Conservation (phyloP, 2,888 invertebrate species). For the Furcula furcula region DNA sequence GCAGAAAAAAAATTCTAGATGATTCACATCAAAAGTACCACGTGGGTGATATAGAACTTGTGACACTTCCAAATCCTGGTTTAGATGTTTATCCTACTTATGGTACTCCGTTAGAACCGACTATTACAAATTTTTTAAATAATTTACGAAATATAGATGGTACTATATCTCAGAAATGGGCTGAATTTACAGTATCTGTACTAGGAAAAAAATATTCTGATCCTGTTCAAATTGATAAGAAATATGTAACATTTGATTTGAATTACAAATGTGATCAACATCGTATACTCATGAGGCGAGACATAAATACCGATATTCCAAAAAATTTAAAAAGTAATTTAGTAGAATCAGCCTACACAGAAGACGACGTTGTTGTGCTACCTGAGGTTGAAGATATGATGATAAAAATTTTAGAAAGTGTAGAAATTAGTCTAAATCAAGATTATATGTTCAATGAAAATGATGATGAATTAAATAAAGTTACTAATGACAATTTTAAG, state of each 20-base stretch:
- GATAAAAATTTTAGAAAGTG: conserved; percentile 79
- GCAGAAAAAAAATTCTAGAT: conserved; percentile 69
- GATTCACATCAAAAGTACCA: conserved; percentile 64
- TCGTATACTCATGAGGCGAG: conserved; percentile 74
- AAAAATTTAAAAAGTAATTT: conserved; percentile 1
- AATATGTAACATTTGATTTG: conserved; percentile 77
- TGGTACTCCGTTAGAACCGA: conserved; percentile 67
- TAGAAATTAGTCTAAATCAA: conserved; percentile 82
- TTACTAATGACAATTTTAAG: conserved; percentile 27
- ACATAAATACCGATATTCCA: conserved; percentile 19
- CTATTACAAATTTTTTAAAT: conserved; percentile 63
- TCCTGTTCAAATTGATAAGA: conserved; percentile 34
- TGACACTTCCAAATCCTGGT: conserved; percentile 73
- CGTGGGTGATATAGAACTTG: conserved; percentile 66
- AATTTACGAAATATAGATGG: conserved; percentile 57
- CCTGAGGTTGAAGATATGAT: conserved; percentile 66
- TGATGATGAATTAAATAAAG: conserved; percentile 53
- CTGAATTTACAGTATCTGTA: conserved; percentile 80
- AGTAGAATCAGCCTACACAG: background rate
- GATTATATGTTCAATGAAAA: conserved; percentile 67
- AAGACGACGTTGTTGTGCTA: conserved; percentile 11
- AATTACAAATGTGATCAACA: conserved; percentile 82
- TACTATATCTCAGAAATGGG: conserved; percentile 69
- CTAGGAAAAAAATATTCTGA: conserved; percentile 51
- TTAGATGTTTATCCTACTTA: conserved; percentile 72